These are phyloP conservation scores for Thumatha senex DNA, from an alignment of 2,888 invertebrate genomes.

Conservation along the genomic window DNA sequence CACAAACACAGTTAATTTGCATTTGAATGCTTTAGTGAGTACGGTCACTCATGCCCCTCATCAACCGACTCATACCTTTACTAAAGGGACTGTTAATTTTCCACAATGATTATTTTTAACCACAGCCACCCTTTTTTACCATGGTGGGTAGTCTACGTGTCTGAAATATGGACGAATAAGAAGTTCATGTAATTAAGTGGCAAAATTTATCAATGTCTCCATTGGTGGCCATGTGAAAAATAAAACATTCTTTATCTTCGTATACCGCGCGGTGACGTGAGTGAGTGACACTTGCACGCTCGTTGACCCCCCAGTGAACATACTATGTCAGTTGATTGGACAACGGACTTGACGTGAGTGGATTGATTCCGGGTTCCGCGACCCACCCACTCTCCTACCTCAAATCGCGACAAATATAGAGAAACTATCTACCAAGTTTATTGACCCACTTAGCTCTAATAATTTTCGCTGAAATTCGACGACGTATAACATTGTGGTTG, in stretches of 20 bases:
- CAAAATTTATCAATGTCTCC: constrained; percentile 44
- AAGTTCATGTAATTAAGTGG: constrained; percentile 41
- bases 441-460: constrained; percentile 59
- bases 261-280: constrained; percentile 29
- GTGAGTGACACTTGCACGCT: constrained; percentile 32
- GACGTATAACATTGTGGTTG: constrained; percentile 37
- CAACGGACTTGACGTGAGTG: constrained; percentile 74
- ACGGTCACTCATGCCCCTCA: background rate
- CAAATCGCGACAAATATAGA: constrained; percentile 68
- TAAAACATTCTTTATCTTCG: constrained; percentile 45
- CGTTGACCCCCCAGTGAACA: constrained; percentile 73
- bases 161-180: constrained; percentile 28
- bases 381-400: constrained; percentile 30
- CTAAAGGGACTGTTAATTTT: background rate
- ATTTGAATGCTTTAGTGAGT: background rate
- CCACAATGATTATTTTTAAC: background rate
- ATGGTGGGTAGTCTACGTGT: background rate
- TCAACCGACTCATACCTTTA: background rate
- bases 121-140: background rate
- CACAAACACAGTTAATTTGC: background rate
- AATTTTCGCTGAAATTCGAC: constrained; percentile 44
- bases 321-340: constrained; percentile 79
- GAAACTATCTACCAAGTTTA: constrained; percentile 65
- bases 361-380: constrained; percentile 68
- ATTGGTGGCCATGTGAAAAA: constrained; percentile 35